These are phyloP conservation scores for Ispidina picta DNA, from an alignment of 2,797 vertebrate species.

Conservation along the genomic window DNA sequence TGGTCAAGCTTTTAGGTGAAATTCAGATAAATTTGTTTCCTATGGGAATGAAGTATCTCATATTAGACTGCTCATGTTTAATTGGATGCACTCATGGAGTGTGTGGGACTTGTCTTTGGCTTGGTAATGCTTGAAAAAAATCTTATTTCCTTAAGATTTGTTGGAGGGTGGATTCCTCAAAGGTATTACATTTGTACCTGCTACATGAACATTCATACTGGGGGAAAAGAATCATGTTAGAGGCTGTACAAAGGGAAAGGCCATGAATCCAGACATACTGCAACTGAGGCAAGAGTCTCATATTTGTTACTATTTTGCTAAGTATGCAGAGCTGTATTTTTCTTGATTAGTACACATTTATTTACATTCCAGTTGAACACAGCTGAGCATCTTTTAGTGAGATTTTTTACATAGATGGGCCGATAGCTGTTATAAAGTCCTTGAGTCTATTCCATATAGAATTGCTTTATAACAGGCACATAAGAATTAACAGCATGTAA, in stretches of 20 bases:
- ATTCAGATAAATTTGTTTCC: neutral
- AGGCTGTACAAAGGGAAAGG: neutral
- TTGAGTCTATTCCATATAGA: neutral
- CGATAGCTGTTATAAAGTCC: neutral
- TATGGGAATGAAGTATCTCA: neutral
- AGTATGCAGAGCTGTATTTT: neutral
- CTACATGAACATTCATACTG: neutral
- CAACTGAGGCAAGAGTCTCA: neutral
- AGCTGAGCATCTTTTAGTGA: neutral
- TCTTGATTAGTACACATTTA: neutral
- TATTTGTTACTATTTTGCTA: neutral
- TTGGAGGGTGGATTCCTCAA: neutral
- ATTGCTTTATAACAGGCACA: neutral
- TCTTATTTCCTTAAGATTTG: neutral
- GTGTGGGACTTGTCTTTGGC: neutral
- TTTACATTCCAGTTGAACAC: neutral
- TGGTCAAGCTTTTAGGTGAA: neutral
- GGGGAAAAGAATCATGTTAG: neutral
- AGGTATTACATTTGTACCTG: neutral
- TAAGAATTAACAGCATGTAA: neutral
- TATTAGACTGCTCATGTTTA: accelerated
- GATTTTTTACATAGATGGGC: neutral
- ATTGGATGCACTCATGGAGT: neutral
- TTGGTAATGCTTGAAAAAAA: neutral
- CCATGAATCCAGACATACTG: neutral